Evolutionary conservation across 1,140 invertebrate genomes (phyloP).

Genomic region (Gryon sp.): DNA sequence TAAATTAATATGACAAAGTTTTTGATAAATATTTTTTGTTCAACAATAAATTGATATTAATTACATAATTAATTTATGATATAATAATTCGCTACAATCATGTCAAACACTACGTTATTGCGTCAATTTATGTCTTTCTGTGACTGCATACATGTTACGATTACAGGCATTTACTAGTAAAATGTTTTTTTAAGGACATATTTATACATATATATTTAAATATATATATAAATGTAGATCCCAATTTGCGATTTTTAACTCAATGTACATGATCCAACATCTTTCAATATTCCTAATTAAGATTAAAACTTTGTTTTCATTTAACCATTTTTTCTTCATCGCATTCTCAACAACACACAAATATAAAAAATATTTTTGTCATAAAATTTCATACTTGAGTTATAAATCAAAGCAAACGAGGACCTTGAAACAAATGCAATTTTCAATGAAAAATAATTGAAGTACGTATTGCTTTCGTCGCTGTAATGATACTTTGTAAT

Average conservation of each 20-base stretch:
- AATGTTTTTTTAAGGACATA: too few relatives aligned
- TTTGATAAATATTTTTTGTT: constrained; percentile 3
- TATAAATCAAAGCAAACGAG: not conserved
- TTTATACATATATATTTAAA: too few relatives aligned
- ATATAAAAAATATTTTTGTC: constrained; percentile 2
- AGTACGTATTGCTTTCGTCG: constrained; percentile 9
- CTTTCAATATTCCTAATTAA: too few relatives aligned
- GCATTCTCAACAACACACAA: not conserved
- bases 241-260: not conserved
- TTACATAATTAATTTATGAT: not conserved
- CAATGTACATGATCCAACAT: too few relatives aligned
- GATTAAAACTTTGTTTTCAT: too few relatives aligned
- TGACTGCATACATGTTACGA: constrained; percentile 34
- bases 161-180: too few relatives aligned
- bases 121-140: constrained; percentile 46
- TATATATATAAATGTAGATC: too few relatives aligned
- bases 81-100: constrained; percentile 14
- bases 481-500: constrained; percentile 13
- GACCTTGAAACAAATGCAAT: constrained; percentile 17
- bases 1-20: constrained; percentile 13
- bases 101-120: constrained; percentile 40
- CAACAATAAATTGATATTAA: constrained; percentile 8
- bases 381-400: constrained; percentile 6
- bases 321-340: too few relatives aligned
- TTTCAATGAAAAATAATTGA: constrained; percentile 14